Evolutionary conservation across 2,113 vertebrate species (phyloP).

Genomic region (Hippolais icterina): DNA sequence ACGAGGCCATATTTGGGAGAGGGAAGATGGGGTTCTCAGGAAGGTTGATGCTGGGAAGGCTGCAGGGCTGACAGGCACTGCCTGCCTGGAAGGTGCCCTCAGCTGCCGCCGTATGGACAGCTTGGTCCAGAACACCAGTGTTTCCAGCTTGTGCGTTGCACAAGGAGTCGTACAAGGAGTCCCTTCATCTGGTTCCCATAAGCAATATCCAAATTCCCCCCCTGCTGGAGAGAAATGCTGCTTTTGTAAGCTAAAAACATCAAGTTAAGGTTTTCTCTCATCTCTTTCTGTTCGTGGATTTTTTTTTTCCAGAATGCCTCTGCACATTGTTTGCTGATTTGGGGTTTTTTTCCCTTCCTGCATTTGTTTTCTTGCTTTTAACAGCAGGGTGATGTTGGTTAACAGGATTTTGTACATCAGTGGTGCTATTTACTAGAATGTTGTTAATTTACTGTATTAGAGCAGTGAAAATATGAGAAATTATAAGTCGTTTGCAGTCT

Average conservation of each 20-base stretch:
- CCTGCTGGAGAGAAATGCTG: not conserved
- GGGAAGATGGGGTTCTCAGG: accelerated
- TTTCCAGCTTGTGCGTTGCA: not conserved
- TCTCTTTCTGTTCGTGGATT: not conserved
- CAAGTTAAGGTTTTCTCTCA: not conserved
- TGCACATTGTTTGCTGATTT: not conserved
- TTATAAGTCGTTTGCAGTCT: not conserved
- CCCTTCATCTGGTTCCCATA: slow-evolving; percentile 7
- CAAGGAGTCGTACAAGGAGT: not conserved
- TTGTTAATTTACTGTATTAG: not conserved
- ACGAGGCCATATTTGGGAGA: accelerated
- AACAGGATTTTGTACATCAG: not conserved
- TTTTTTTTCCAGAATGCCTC: not conserved
- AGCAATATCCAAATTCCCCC: not conserved
- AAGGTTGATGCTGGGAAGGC: not conserved
- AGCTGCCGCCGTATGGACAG: accelerated
- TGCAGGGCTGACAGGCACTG: accelerated
- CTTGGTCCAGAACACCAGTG: accelerated
- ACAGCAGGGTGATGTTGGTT: not conserved
- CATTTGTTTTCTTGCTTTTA: not conserved
- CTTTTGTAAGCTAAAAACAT: slow-evolving; percentile 6
- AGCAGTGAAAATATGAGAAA: not conserved
- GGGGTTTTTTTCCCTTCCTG: not conserved
- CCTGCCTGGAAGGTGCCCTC: not conserved
- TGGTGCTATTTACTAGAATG: not conserved